Conservation (phyloP, 2,797 vertebrate species). For the Karalla daura region DNA sequence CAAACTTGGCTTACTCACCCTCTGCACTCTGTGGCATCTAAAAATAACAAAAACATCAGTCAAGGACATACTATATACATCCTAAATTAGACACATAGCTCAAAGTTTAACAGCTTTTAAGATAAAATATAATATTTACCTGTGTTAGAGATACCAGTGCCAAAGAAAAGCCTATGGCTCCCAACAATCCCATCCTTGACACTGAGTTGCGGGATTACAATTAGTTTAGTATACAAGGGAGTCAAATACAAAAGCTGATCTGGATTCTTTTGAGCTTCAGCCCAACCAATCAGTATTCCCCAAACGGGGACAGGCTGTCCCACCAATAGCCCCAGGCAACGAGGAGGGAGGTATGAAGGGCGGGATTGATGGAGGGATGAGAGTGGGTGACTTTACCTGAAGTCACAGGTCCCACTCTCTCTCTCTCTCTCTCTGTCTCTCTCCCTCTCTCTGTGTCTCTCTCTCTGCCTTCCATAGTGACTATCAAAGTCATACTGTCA, state of each 20-base stretch:
- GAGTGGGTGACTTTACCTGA: conserved; percentile 31
- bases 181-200: conserved; percentile 82
- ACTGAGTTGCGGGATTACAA: conserved; percentile 72
- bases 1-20: conserved; percentile 67
- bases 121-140: conserved; percentile 67
- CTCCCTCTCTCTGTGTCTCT: not conserved
- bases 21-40: conserved; percentile 75
- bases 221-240: conserved; percentile 77
- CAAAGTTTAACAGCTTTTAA: not conserved
- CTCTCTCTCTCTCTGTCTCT: not conserved
- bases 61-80: not conserved
- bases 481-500: too few species aligned
- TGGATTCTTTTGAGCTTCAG: conserved; percentile 80
- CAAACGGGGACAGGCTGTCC: conserved; percentile 69
- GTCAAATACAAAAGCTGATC: conserved; percentile 77
- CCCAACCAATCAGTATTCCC: conserved; percentile 80
- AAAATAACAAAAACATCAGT: conserved; percentile 48
- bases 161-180: conserved; percentile 78
- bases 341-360: conserved; percentile 47
- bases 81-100: not conserved
- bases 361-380: conserved; percentile 29
- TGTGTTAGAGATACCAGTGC: conserved; percentile 76
- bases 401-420: not conserved
- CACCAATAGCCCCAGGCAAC: conserved; percentile 64
- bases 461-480: not conserved